phyloP scores from a whole-genome alignment of 1,140 invertebrate species.

The Pseudomyrmex dendroicus region DNA sequence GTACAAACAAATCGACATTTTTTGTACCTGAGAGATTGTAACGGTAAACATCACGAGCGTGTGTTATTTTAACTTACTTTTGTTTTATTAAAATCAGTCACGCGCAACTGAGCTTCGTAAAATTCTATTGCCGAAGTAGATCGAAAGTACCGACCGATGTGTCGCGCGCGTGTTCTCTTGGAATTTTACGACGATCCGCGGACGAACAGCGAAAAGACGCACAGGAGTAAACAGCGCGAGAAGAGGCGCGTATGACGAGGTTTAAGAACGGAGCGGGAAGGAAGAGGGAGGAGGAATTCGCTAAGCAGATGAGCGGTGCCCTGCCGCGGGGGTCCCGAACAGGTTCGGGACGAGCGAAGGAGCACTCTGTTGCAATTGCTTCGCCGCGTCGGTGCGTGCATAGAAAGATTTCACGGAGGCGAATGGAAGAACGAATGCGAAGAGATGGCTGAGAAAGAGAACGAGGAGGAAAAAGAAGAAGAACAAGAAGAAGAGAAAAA shows the following conservation, averaged over 20 bases:
- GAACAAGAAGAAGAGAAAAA: constrained; percentile 7
- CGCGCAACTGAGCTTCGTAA: background rate
- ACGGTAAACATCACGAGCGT: too few species aligned
- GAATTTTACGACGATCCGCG: constrained; percentile 14
- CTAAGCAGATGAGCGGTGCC: constrained; percentile 61
- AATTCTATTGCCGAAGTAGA: background rate
- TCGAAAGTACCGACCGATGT: background rate
- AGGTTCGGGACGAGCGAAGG: constrained; percentile 26
- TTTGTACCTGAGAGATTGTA: background rate
- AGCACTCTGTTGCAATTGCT: constrained; percentile 71
- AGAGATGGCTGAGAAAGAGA: constrained; percentile 18
- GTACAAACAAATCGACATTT: background rate
- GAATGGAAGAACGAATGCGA: constrained; percentile 30
- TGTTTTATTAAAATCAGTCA: background rate
- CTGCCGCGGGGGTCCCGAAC: constrained; percentile 45
- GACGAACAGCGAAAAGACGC: constrained; percentile 8
- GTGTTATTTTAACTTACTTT: background rate
- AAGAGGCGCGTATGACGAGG: constrained; percentile 28
- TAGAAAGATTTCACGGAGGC: constrained; percentile 55
- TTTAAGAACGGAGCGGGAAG: background rate
- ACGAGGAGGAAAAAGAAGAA: constrained; percentile 4
- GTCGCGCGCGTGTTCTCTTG: background rate
- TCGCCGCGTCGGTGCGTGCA: constrained; percentile 46
- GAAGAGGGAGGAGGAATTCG: constrained; percentile 42
- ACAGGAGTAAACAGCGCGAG: background rate